Evolutionary conservation across 1,140 invertebrate species (phyloP).

Genomic region (Caenorhabditis elegans): DNA sequence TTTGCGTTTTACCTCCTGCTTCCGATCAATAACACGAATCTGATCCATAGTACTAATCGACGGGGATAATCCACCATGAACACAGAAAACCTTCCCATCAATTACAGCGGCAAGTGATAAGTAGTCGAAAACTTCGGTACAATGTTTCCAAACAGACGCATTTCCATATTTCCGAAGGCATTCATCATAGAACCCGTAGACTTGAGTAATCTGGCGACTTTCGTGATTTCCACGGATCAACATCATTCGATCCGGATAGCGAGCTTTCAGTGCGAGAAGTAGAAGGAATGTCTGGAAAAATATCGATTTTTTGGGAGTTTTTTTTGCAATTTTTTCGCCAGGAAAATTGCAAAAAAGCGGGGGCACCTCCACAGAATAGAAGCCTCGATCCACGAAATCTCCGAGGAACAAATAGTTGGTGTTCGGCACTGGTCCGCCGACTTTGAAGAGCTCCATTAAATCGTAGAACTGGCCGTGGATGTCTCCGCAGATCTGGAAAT

Average conservation of each 20-base stretch:
- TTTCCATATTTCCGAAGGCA: conserved; percentile 99
- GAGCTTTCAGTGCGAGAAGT: conserved; percentile 92
- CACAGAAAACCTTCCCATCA: conserved; percentile 95
- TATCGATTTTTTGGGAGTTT: not conserved
- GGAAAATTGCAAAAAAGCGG: too few species aligned
- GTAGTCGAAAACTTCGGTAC: conserved; percentile 89
- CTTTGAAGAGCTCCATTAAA: conserved; percentile 80
- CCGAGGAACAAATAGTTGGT: conserved; percentile 99
- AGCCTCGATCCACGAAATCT: conserved; percentile 93
- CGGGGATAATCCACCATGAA: conserved; percentile 97
- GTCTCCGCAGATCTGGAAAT: conserved; percentile 89
- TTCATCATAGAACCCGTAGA: conserved; percentile 99
- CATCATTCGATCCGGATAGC: conserved; percentile 98
- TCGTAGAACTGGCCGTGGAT: conserved; percentile 99
- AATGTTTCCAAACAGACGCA: conserved; percentile 96
- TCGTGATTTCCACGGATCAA: conserved; percentile 94
- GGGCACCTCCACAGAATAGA: conserved; percentile 90
- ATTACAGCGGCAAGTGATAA: conserved; percentile 97
- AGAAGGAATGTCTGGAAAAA: conserved; percentile 81
- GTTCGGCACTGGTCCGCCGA: conserved; percentile 93
- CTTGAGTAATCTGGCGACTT: conserved; percentile 97
- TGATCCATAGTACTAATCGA: conserved; percentile 98
- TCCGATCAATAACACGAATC: conserved; percentile 95
- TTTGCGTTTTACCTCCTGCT: conserved; percentile 91
- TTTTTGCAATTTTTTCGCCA: not conserved